Base-by-base conservation (phyloP, 2,888 invertebrate species). In the Euplexia lucipara region DNA sequence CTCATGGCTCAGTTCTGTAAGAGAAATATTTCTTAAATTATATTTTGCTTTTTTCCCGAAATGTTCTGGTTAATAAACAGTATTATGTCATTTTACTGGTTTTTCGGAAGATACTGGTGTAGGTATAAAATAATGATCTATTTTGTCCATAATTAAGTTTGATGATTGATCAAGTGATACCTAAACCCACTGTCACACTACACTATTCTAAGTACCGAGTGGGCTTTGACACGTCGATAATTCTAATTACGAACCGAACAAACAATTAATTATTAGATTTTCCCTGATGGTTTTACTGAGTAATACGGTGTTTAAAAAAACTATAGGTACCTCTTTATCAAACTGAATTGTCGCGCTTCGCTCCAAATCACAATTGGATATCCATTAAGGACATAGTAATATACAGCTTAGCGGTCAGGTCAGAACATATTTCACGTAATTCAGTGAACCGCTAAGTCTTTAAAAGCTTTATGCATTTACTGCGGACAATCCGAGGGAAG, bases 391-490 rank as follows among this genome's bases (percentile, higher is more conserved):
- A 20, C 20, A 32, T 16, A 26, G 63, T 51, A 47, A 65, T 41
- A 44, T 65, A 49, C 26, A 69, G 35, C 52, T 18, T 18, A 10
- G 48, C 35, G 37, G 35, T 60, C 39, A 47, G 37, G 34, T 57
- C 47, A 48, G 32, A 22, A 26, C 53, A 65, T 63, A 70, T 67
- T 66, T 66, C 63, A 49, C 18, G 14, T 49, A 51, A 59, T 54
- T 67, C 62, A 63, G 72, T 74, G 77, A 76, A 68, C 65, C 70
- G 20, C 69, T 66, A 75, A 77, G 65, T 48, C 59, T 75, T 62
- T 83, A 73, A 83, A 85, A 84, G 81, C 83, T 81, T 80, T 63
- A 81, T 77, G 56, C 70, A 70, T 75, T 76, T 74, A 54, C 52
- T 45, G 45, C 54, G 68, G 68, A 61, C 54, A 56, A 56, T 56